A percentile compares a stretch with the other conserved stretches of the same genome.
These are phyloP conservation scores for Trichonephila clavata DNA, from an alignment of 1,140 invertebrate genomes.

Conservation along the genomic window DNA sequence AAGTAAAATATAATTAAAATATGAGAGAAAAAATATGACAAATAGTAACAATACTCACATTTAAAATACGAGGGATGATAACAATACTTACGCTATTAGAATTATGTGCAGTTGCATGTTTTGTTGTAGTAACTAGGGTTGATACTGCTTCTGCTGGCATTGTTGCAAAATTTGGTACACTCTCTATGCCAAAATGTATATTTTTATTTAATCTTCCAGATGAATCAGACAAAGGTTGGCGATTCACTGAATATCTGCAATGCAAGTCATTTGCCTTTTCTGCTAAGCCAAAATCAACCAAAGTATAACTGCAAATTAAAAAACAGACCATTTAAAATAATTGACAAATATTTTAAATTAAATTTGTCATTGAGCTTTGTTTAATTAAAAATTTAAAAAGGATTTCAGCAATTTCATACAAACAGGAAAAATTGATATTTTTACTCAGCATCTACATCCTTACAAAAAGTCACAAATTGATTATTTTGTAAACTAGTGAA, in stretches of 20 bases:
- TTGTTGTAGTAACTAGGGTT: background rate
- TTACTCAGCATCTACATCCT: too few relatives aligned
- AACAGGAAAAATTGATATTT: too few relatives aligned
- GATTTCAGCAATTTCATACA: too few relatives aligned
- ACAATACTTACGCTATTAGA: slow-evolving; percentile 20
- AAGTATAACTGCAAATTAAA: slow-evolving; percentile 69
- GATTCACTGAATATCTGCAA: slow-evolving; percentile 35
- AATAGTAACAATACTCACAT: too few relatives aligned
- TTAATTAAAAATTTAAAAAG: too few relatives aligned
- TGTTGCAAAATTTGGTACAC: slow-evolving; percentile 20
- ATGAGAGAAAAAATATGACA: too few relatives aligned
- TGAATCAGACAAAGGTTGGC: slow-evolving; percentile 59
- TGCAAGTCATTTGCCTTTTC: slow-evolving; percentile 79
- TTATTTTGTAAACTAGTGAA: too few relatives aligned
- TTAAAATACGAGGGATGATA: background rate
- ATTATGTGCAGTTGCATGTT: background rate
- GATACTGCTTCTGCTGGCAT: slow-evolving; percentile 12
- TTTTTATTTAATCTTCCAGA: slow-evolving; percentile 60
- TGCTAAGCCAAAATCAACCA: slow-evolving; percentile 95
- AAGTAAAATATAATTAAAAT: background rate
- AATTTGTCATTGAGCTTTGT: too few relatives aligned
- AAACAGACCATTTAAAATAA: background rate
- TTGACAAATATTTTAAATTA: too few relatives aligned
- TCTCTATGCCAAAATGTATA: background rate
- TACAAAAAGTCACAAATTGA: too few relatives aligned